Base-by-base conservation (phyloP, 2,888 invertebrate species). In the Erpobdella octoculata region DNA sequence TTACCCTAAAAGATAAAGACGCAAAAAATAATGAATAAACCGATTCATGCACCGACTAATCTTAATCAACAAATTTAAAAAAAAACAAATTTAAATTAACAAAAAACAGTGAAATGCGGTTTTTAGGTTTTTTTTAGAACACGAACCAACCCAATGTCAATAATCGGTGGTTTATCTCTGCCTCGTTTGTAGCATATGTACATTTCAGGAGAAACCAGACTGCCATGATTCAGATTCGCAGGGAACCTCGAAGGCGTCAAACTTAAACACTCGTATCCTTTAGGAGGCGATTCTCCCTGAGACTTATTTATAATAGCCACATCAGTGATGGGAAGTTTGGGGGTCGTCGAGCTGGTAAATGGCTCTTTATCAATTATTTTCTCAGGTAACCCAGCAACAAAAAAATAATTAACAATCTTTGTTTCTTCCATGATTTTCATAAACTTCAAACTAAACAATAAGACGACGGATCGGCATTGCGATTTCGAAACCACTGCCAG, bases 181-280 rank as follows among this genome's bases (percentile, higher is more conserved):
- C 71, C 71, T 58, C 71, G 4, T 41, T 66, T 71, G 66, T 37
- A 66, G 38, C 71, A 71, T n/a, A 71, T 33, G 59, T 36, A 71
- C 12, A 71, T 33, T 41, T 71, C 67, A 12, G 28, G 36, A 25
- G 67, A 36, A 15, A 53, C 21, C 48, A 71, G 58, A 67, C 58
- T 67, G 59, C 67, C 71, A 31, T 67, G 71, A 46, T 71, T 71
- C 31, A 71, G 58, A 59, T 71, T 71, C 28, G 71, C 71, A 6
- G 41, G 36, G 31, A 35, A 38, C 6, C 38, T 67, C 28, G 25
- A 38, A n/a, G 71, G 71, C 5, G 71, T 71, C 5, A 58, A 36
- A 18, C 67, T 67, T 15, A 53, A 12, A 53, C 53, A 66, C 31
- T 71, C 41, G 59, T 53, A 71, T 31, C 71, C 71, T 53, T 53